Percentiles rank a stretch among this genome's conserved stretches.
These are phyloP conservation scores for Limnodromus scolopaceus DNA, from an alignment of 2,797 vertebrate species.

Conservation along the genomic window DNA sequence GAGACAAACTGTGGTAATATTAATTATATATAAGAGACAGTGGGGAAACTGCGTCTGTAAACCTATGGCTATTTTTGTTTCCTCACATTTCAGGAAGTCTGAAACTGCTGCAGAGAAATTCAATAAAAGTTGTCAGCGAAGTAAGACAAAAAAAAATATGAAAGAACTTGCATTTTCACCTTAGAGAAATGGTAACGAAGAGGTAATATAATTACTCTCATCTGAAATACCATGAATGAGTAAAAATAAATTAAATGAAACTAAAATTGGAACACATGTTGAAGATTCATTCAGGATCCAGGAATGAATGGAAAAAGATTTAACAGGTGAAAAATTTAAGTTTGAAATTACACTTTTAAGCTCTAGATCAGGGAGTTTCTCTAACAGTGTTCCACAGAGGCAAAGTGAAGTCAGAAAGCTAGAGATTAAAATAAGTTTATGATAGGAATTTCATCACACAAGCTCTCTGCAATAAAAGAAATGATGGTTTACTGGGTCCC, in stretches of 20 bases:
- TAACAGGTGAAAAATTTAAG: not conserved
- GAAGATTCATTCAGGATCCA: not conserved
- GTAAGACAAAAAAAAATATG: not conserved
- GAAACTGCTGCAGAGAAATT: not conserved
- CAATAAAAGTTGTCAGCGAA: not conserved
- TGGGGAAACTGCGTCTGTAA: not conserved
- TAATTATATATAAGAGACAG: not conserved
- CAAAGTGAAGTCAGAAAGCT: not conserved
- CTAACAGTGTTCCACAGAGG: accelerated
- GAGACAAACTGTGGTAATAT: not conserved
- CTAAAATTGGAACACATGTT: not conserved
- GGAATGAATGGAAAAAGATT: not conserved
- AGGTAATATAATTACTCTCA: not conserved
- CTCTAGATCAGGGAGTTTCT: not conserved
- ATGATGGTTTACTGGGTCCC: not conserved
- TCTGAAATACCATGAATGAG: not conserved
- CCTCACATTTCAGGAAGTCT: not conserved
- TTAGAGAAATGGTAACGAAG: not conserved
- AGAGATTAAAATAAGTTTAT: not conserved
- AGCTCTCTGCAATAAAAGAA: not conserved
- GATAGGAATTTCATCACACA: not conserved
- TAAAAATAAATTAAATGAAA: not conserved
- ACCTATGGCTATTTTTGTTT: not conserved
- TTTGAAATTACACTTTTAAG: not conserved
- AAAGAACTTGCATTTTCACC: not conserved